A percentile compares a stretch with the other conserved stretches of the same genome.
These are phyloP conservation scores for Crotophaga sulcirostris DNA, from an alignment of 2,113 vertebrate species.

Conservation along the genomic window DNA sequence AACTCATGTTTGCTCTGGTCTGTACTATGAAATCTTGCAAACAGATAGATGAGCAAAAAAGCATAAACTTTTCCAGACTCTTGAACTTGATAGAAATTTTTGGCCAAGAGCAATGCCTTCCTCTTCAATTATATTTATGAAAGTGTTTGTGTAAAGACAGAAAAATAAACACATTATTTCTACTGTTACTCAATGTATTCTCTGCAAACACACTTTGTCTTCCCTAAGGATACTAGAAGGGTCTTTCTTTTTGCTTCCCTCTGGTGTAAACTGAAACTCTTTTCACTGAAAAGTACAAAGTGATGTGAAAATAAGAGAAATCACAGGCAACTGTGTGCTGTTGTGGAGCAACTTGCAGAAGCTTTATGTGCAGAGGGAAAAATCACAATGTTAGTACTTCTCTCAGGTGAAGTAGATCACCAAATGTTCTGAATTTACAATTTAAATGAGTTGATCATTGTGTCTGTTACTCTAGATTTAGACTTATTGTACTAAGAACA, in stretches of 20 bases:
- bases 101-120: neutral
- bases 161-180: slow-evolving; percentile 1
- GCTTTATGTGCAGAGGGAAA: neutral
- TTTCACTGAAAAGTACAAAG: neutral
- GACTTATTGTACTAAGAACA: neutral
- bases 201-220: slow-evolving; percentile 6
- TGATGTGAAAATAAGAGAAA: neutral
- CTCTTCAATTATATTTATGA: neutral
- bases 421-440: neutral
- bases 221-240: neutral
- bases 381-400: neutral
- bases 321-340: neutral
- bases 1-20: neutral
- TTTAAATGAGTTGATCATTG: neutral
- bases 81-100: neutral
- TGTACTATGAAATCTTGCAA: neutral
- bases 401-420: neutral
- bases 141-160: neutral
- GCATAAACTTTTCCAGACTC: neutral
- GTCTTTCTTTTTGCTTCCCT: neutral
- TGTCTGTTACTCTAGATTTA: neutral
- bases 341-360: neutral
- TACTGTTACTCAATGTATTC: neutral
- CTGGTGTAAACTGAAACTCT: neutral
- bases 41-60: neutral